Conservation (phyloP, 2,888 invertebrate species). For the Theretra japonica region DNA sequence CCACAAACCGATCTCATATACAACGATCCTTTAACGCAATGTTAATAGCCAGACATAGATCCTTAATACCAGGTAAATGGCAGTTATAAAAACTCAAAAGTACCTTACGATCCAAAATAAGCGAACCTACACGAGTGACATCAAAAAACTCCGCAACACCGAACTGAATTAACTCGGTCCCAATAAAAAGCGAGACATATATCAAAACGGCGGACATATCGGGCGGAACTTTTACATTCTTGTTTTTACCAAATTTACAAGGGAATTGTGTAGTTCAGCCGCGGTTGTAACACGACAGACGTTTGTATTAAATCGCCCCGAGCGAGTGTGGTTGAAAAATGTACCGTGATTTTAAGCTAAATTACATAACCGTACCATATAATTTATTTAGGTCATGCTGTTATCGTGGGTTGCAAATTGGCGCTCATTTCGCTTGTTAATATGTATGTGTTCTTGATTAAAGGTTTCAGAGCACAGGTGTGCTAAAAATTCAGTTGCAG, state of each 20-base stretch:
- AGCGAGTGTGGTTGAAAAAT: slow-evolving; percentile 29
- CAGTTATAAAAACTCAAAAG: background rate
- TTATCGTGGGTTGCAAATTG: slow-evolving; percentile 17
- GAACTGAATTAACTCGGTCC: slow-evolving; percentile 1
- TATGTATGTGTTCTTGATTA: slow-evolving; percentile 19
- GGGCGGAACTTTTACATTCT: background rate
- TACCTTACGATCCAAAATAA: background rate
- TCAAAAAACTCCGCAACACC: slow-evolving; percentile 1
- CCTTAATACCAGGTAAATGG: too few relatives aligned
- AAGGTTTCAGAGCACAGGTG: background rate
- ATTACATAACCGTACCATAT: slow-evolving; percentile 17
- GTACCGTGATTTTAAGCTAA: slow-evolving; percentile 28
- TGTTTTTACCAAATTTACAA: slow-evolving; percentile 28
- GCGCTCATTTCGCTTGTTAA: slow-evolving; percentile 1
- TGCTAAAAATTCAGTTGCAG: background rate
- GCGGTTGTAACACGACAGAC: slow-evolving; percentile 26
- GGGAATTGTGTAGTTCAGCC: slow-evolving; percentile 28
- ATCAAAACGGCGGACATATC: slow-evolving; percentile 31
- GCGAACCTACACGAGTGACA: background rate
- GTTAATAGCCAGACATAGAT: too few relatives aligned
- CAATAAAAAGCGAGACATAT: slow-evolving; percentile 28
- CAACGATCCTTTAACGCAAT: too few relatives aligned
- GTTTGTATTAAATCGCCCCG: slow-evolving; percentile 26
- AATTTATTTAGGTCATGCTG: slow-evolving; percentile 30
- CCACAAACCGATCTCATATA: too few relatives aligned